These are phyloP conservation scores for Tenualosa ilisha DNA, from an alignment of 2,797 vertebrate species.

Conservation along the genomic window DNA sequence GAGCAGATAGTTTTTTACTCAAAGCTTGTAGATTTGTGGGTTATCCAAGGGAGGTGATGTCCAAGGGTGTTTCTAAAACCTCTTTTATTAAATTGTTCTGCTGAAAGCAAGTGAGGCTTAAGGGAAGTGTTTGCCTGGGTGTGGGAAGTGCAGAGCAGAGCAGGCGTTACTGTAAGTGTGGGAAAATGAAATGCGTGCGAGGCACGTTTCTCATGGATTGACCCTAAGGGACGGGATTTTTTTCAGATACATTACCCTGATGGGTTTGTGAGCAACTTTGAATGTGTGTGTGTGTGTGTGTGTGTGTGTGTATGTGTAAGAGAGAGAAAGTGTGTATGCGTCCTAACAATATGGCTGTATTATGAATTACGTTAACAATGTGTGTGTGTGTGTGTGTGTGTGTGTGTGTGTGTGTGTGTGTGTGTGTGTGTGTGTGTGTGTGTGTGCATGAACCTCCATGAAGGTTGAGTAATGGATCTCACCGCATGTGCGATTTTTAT, in stretches of 20 bases:
- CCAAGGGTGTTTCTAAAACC: no score
- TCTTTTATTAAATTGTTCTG: no score
- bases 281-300: background rate
- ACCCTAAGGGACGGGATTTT: background rate
- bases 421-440: slow-evolving; percentile 8
- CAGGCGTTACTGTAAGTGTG: background rate
- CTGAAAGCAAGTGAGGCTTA: no score
- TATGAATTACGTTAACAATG: background rate
- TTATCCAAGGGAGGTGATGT: no score
- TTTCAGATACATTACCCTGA: background rate
- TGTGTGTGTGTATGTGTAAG: background rate
- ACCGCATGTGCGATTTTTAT: slow-evolving; percentile 22
- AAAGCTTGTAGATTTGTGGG: no score
- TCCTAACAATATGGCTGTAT: background rate
- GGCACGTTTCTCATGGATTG: background rate
- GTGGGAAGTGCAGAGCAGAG: background rate
- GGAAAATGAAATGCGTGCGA: background rate
- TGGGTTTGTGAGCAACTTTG: background rate
- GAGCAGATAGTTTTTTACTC: no score
- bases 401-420: slow-evolving; percentile 24
- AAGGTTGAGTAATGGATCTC: slow-evolving; percentile 28
- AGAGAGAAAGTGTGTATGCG: background rate
- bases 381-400: background rate
- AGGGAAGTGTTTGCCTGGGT: background rate
- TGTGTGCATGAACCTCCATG: slow-evolving; percentile 17